A percentile compares a stretch with the other conserved stretches of the same genome.
Evolutionary conservation across 2,113 vertebrate genomes (phyloP).

Genomic region (Puma concolor): DNA sequence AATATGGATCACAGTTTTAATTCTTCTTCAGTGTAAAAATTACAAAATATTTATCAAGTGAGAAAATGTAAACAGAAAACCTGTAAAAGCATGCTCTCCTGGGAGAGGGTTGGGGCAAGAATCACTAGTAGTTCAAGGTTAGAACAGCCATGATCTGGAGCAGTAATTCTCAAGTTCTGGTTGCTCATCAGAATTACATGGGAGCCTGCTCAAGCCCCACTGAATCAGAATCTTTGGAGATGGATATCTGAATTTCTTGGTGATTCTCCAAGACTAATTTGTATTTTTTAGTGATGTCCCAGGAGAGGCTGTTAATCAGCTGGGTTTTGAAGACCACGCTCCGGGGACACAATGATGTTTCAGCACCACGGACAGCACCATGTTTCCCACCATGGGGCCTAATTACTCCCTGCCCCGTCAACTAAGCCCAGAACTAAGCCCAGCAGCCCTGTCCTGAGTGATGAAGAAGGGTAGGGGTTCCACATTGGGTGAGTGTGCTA

Average conservation of each 20-base stretch:
- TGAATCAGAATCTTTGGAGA: background rate
- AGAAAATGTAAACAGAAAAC: slow-evolving; percentile 40
- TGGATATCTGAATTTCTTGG: background rate
- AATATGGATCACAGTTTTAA: background rate
- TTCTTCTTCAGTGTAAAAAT: slow-evolving; percentile 10
- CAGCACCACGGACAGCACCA: background rate
- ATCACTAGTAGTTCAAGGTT: background rate
- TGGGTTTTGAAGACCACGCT: background rate
- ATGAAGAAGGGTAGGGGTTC: background rate
- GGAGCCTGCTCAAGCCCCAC: background rate
- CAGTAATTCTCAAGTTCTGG: background rate
- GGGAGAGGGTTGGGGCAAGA: background rate
- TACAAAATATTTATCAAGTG: slow-evolving; percentile 12
- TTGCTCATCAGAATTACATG: background rate
- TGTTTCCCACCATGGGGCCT: fast-evolving
- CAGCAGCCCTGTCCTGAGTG: background rate
- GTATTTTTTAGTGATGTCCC: background rate
- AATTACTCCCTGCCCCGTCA: background rate
- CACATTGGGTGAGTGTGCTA: background rate
- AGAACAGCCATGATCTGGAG: background rate
- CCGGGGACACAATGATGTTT: background rate
- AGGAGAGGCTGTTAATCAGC: background rate
- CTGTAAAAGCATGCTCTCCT: background rate
- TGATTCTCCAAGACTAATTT: background rate
- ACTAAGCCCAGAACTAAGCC: slow-evolving; percentile 15